Evolutionary conservation across 2,888 invertebrate species (phyloP), one percentile per base, ranked within the genome.

Genomic region (Calliopum simillimum): DNA sequence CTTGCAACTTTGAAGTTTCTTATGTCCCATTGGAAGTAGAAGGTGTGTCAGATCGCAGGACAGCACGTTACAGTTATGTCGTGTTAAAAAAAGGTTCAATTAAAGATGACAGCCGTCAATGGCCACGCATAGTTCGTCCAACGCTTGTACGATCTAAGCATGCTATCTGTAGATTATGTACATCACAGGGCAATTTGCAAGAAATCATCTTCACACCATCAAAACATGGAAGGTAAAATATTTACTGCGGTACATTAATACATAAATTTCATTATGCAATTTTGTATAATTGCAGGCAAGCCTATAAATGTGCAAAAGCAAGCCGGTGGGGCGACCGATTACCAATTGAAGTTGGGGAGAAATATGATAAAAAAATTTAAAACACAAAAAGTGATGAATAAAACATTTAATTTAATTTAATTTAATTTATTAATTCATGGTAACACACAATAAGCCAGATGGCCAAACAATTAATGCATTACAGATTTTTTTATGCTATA

Each of bases 101-200:
- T 47, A 82, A 87, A 0, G 80, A 87, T 0, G 88, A 89, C 70
- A 86, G 88, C 0, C 88, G 74, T 0, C 72, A 73, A 12, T 97
- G 96, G 96, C 95, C 96, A 0, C 89, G 97, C 73, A 85, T 96
- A 23, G 91, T 97, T 0, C 84, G 92, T 70, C 90, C 92, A n/a
- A 90, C 91, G 0, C 83, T 94, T 23, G 88, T 90, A 2, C 88
- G 93, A 68, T 90, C 92, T 0, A 90, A 89, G 71, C 95, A 95
- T 80, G 88, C 90, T 0, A 89, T 94, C 74, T 96, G 96, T 81
- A 88, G 92, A 72, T 82, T 95, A 79, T 97, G 97, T 83, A 93
- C 92, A 0, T 83, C 89, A 0, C 86, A 90, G 73, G 96, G 95
- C 2, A 88, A 91, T 71, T 84, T 97, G 49, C 87, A 91, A 75